Percentiles rank a stretch among this genome's conserved stretches.
Evolutionary conservation across 2,113 vertebrate species (phyloP).

Genomic region (Suncus etruscus): DNA sequence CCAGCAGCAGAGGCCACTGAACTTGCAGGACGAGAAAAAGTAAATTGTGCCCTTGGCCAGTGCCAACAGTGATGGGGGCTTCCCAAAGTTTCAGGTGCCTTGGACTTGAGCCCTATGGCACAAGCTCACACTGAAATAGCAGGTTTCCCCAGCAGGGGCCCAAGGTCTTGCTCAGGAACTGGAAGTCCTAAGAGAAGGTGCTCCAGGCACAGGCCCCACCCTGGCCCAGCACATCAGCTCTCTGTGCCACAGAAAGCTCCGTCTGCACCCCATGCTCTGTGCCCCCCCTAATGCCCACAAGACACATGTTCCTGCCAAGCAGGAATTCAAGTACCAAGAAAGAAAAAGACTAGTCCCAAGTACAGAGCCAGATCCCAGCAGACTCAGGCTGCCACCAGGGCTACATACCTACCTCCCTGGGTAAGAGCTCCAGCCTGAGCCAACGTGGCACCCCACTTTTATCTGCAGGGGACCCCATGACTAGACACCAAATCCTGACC

Average conservation of each 20-base stretch:
- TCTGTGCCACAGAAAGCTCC: background rate
- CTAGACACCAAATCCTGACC: background rate
- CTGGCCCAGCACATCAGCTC: background rate
- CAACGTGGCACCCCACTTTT: background rate
- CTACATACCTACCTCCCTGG: background rate
- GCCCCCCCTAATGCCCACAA: background rate
- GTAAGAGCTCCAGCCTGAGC: background rate
- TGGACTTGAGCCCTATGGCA: too few species aligned
- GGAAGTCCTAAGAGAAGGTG: background rate
- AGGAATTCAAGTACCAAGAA: background rate
- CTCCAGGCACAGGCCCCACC: background rate
- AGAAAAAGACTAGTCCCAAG: background rate
- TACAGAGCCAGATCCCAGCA: background rate
- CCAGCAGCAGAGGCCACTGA: background rate
- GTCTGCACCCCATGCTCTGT: background rate
- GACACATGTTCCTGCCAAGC: background rate
- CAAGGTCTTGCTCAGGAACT: background rate
- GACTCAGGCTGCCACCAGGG: background rate
- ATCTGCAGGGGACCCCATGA: background rate
- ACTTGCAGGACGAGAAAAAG: background rate
- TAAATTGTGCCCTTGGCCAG: background rate
- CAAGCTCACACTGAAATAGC: too few species aligned
- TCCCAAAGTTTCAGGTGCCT: accelerated
- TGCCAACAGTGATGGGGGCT: background rate
- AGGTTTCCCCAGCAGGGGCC: too few species aligned